Conservation (phyloP, 2,797 vertebrate species). For the Notolabrus celidotus region DNA sequence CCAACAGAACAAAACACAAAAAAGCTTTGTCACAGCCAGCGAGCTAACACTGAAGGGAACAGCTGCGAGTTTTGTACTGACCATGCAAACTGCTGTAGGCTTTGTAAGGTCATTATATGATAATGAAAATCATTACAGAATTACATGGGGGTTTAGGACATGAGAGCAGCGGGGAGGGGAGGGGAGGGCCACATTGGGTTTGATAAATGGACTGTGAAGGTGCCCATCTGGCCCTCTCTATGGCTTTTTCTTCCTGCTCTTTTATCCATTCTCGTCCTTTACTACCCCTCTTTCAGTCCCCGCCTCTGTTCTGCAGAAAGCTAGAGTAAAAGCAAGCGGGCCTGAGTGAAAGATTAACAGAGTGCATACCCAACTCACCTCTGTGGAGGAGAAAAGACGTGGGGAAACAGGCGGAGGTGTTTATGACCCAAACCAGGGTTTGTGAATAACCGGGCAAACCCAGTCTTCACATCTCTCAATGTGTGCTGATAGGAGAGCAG, state of each 20-base stretch:
- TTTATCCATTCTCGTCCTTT: conserved; percentile 81
- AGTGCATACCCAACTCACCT: conserved; percentile 79
- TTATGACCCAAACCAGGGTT: conserved; percentile 78
- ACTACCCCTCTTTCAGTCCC: conserved; percentile 80
- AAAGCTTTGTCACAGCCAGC: conserved; percentile 83
- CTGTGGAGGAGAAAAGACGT: conserved; percentile 68
- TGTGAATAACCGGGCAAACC: conserved; percentile 74
- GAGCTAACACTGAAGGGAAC: conserved; percentile 87
- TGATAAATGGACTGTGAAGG: conserved; percentile 99
- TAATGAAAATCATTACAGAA: conserved; percentile 99
- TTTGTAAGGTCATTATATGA: conserved; percentile 97
- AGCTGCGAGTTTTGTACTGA: conserved; percentile 91
- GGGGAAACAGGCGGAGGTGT: conserved; percentile 71
- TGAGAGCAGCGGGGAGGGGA: conserved; percentile 87
- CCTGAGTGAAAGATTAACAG: conserved; percentile 86
- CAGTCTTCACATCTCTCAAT: conserved; percentile 64
- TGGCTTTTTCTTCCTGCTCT: conserved; percentile 85
- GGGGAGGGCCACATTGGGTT: conserved; percentile 90
- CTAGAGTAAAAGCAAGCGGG: conserved; percentile 71
- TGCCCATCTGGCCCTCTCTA: conserved; percentile 96
- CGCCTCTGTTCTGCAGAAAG: conserved; percentile 74
- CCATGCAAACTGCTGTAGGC: conserved; percentile 88
- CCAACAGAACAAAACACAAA: conserved; percentile 64
- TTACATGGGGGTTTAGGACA: conserved; percentile 98
- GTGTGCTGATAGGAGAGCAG: conserved; percentile 68